Conservation (phyloP, 2,888 invertebrate species). For the Subacronicta megacephala region DNA sequence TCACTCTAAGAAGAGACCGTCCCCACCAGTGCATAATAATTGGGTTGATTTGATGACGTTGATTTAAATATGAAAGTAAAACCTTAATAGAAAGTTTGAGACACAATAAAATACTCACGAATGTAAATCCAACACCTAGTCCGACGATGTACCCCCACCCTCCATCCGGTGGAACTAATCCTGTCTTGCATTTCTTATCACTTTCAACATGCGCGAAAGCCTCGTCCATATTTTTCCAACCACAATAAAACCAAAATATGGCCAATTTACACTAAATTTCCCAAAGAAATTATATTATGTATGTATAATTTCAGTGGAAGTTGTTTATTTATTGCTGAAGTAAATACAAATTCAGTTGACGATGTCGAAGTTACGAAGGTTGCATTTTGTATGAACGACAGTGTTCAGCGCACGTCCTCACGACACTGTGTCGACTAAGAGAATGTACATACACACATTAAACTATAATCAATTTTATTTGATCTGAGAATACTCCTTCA, state of each 20-base stretch:
- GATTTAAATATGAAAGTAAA: too few relatives aligned
- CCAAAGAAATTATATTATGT: background rate
- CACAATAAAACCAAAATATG: slow-evolving; percentile 9
- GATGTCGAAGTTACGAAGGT: slow-evolving; percentile 19
- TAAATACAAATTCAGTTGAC: slow-evolving; percentile 6
- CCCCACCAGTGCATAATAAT: too few relatives aligned
- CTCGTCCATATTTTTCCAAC: slow-evolving; percentile 77
- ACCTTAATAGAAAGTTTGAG: background rate
- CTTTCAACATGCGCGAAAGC: slow-evolving; percentile 82
- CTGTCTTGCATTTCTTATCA: slow-evolving; percentile 60
- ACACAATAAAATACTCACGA: slow-evolving; percentile 89
- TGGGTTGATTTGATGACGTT: too few relatives aligned
- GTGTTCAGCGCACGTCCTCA: slow-evolving; percentile 62
- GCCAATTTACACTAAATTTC: background rate
- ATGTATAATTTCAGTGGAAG: too few relatives aligned
- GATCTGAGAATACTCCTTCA: slow-evolving; percentile 13
- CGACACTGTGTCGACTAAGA: slow-evolving; percentile 56
- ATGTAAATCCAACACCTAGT: slow-evolving; percentile 92
- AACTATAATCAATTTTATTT: slow-evolving; percentile 36
- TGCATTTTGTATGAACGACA: slow-evolving; percentile 38
- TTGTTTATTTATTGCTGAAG: slow-evolving; percentile 5
- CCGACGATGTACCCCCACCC: slow-evolving; percentile 95
- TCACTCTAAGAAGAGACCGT: too few relatives aligned
- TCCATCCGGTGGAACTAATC: slow-evolving; percentile 91
- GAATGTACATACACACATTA: slow-evolving; percentile 27